Percentiles rank a stretch among this genome's conserved stretches.
Evolutionary conservation across 2,113 vertebrate genomes (phyloP).

Genomic region (human (Homo sapiens)): DNA sequence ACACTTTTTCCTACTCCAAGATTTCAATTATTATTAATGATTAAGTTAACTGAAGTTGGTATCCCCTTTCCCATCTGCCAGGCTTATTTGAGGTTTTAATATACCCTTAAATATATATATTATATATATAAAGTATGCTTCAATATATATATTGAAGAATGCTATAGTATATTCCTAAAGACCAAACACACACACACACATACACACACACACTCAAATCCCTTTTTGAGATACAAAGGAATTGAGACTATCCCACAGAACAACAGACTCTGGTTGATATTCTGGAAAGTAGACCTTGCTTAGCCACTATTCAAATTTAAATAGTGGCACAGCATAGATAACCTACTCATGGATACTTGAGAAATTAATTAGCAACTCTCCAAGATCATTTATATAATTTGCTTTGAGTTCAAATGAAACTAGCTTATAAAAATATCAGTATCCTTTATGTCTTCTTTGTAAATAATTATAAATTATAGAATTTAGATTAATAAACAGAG

Average conservation of each 20-base stretch:
- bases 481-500: constrained; percentile 72
- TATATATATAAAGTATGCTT: background rate
- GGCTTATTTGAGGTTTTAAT: background rate
- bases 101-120: background rate
- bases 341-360: background rate
- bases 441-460: constrained; percentile 64
- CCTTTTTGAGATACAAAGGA: background rate
- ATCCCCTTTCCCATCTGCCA: background rate
- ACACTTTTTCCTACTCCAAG: background rate
- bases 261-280: background rate
- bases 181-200: background rate
- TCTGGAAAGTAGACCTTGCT: background rate
- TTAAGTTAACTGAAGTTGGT: background rate
- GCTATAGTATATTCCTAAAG: background rate
- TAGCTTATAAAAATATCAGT: constrained; percentile 50
- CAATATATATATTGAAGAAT: background rate
- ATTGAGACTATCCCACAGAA: background rate
- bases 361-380: background rate
- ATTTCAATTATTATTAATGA: background rate
- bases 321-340: background rate
- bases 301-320: constrained; percentile 35
- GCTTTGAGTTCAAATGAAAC: constrained; percentile 62
- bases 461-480: constrained; percentile 61
- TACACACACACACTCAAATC: background rate
- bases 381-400: constrained; percentile 70